A percentile compares a stretch with the other conserved stretches of the same genome.
Evolutionary conservation across 2,888 invertebrate genomes (phyloP).

Genomic region (Cloeon dipterum): DNA sequence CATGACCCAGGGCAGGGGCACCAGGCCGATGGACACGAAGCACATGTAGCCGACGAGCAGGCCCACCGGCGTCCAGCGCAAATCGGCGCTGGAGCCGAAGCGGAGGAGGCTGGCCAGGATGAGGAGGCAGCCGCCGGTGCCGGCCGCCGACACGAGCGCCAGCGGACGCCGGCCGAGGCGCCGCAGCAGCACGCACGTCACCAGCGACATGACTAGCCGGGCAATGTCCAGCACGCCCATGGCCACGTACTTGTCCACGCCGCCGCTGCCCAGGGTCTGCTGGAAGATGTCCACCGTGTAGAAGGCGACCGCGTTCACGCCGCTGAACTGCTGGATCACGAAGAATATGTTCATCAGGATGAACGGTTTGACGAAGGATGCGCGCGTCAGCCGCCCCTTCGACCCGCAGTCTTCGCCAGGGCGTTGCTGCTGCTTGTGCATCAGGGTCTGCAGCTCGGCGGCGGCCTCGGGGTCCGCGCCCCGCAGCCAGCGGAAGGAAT

Average conservation of each 20-base stretch:
- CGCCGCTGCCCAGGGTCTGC: conserved; percentile 22
- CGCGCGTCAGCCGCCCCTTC: conserved; percentile 7
- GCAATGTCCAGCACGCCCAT: conserved; percentile 39
- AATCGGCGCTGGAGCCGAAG: conserved; percentile 11
- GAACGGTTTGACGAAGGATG: conserved; percentile 28
- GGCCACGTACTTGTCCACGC: conserved; percentile 36
- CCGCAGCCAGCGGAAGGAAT: conserved; percentile 32
- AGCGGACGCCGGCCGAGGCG: conserved; percentile 35
- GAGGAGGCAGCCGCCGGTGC: conserved; percentile 33
- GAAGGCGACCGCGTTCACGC: conserved; percentile 45
- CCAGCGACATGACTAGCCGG: conserved; percentile 32
- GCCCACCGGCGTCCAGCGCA: conserved; percentile 26
- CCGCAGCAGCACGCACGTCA: conserved; percentile 36
- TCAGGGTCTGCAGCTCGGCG: conserved; percentile 24
- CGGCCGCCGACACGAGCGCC: conserved; percentile 36
- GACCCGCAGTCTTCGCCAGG: conserved; percentile 8
- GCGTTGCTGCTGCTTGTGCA: conserved; percentile 20
- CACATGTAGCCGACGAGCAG: conserved; percentile 31
- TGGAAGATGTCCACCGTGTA: conserved; percentile 30
- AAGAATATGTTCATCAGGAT: conserved; percentile 38
- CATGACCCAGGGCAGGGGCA: conserved; percentile 50
- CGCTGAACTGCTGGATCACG: conserved; percentile 41
- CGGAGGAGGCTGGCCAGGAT: conserved; percentile 26
- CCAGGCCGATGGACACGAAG: conserved; percentile 32
- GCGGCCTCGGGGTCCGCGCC: conserved; percentile 25